Conservation (phyloP, 2,113 vertebrate genomes). For the Hyaena hyaena region DNA sequence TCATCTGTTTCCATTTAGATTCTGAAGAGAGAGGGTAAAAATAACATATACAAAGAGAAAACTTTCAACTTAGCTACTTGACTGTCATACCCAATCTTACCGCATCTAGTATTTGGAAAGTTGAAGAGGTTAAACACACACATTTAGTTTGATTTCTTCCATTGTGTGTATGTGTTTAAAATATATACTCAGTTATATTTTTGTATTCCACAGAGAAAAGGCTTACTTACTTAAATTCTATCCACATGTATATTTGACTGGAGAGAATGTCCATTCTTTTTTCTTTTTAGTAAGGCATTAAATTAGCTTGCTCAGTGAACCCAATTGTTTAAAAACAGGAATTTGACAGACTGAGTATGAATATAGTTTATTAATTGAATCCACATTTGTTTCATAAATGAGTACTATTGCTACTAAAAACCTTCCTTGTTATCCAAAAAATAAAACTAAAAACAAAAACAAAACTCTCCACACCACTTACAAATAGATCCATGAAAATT, state of each 20-base stretch:
- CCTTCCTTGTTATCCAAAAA: conserved; percentile 38
- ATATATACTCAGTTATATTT: conserved; percentile 52
- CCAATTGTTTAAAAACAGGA: conserved; percentile 61
- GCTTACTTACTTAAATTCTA: conserved; percentile 56
- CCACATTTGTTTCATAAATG: conserved; percentile 56
- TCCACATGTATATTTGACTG: conserved; percentile 59
- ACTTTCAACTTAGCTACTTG: conserved; percentile 55
- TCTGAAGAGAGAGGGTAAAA: conserved; percentile 53
- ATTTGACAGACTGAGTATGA: conserved; percentile 54
- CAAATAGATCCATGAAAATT: background rate
- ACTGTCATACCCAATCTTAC: conserved; percentile 66
- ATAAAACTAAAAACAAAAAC: background rate
- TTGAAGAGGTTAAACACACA: conserved; percentile 72
- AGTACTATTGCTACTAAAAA: conserved; percentile 58
- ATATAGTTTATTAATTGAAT: conserved; percentile 56
- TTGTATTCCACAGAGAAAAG: conserved; percentile 65
- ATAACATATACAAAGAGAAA: conserved; percentile 63
- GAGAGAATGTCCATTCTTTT: conserved; percentile 40
- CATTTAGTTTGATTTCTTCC: conserved; percentile 65
- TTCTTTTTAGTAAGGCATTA: conserved; percentile 45
- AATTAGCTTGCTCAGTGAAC: conserved; percentile 55
- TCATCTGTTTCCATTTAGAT: conserved; percentile 72
- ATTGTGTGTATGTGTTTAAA: conserved; percentile 69
- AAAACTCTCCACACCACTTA: background rate
- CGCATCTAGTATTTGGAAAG: conserved; percentile 67